phyloP scores from a whole-genome alignment of 2,797 vertebrate genomes.

The Platalea minor region DNA sequence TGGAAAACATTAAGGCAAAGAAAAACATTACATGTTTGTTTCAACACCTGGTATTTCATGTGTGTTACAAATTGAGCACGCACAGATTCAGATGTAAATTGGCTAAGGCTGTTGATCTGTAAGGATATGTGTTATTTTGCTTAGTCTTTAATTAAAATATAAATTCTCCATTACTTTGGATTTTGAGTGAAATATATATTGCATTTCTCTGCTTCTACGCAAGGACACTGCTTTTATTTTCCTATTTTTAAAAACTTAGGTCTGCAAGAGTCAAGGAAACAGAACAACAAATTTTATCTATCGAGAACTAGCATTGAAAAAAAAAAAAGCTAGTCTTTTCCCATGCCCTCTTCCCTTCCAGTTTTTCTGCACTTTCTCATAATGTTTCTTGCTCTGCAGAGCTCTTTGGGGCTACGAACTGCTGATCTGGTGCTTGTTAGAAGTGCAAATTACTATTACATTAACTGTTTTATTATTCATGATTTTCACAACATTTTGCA shows the following conservation, averaged over 20 bases:
- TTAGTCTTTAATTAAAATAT: background rate
- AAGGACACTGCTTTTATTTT: background rate
- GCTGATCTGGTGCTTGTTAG: background rate
- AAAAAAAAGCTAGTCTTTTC: background rate
- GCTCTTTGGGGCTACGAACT: background rate
- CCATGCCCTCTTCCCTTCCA: background rate
- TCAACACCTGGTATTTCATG: background rate
- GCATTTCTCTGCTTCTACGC: background rate
- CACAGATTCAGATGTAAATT: background rate
- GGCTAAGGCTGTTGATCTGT: background rate
- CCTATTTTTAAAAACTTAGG: background rate
- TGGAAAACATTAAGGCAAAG: background rate
- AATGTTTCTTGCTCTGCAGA: background rate
- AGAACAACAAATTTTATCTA: background rate
- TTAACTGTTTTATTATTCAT: constrained; percentile 8
- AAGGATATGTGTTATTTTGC: background rate
- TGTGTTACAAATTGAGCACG: background rate
- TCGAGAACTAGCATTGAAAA: background rate
- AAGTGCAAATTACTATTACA: background rate
- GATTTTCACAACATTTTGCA: background rate
- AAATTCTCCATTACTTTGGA: background rate
- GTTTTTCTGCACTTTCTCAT: background rate
- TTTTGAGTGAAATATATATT: background rate
- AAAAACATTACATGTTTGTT: background rate
- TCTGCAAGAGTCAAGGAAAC: background rate